Percentiles rank a stretch among this genome's conserved stretches.
phyloP scores from a whole-genome alignment of 2,888 invertebrate species.

The Tetramorium bicarinatum region DNA sequence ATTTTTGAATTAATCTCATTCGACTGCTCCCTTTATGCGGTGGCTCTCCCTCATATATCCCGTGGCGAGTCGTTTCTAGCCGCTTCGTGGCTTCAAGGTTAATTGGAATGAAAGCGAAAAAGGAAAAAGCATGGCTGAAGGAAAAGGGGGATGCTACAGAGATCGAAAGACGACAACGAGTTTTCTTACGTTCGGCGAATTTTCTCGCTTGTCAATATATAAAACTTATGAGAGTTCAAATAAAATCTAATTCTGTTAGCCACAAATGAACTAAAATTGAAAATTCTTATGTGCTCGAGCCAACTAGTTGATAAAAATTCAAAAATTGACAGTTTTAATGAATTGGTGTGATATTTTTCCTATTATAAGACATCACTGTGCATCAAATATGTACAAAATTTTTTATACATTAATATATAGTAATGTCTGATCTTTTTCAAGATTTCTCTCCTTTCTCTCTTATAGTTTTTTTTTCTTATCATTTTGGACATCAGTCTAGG shows the following conservation, averaged over 20 bases:
- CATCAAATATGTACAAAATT: background rate
- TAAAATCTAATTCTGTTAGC: background rate
- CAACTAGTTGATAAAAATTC: background rate
- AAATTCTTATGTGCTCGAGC: background rate
- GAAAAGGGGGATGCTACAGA: conserved; percentile 27
- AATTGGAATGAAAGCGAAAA: conserved; percentile 82
- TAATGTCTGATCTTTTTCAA: background rate
- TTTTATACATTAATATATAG: background rate
- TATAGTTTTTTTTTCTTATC: background rate
- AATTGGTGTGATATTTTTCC: background rate
- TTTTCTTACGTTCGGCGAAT: conserved; percentile 56
- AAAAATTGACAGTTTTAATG: background rate
- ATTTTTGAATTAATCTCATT: conserved; percentile 84
- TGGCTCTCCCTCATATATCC: conserved; percentile 73
- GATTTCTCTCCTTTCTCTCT: background rate
- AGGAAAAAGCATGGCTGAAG: conserved; percentile 64
- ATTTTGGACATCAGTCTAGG: background rate
- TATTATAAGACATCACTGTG: background rate
- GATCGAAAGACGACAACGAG: conserved; percentile 57
- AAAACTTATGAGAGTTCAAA: conserved; percentile 10
- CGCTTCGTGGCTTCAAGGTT: conserved; percentile 80
- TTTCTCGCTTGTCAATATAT: background rate
- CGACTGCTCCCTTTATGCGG: conserved; percentile 81
- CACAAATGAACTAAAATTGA: background rate
- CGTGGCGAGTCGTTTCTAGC: conserved; percentile 69